phyloP scores from a whole-genome alignment of 2,888 invertebrate species.

The Ectemnius cavifrons region DNA sequence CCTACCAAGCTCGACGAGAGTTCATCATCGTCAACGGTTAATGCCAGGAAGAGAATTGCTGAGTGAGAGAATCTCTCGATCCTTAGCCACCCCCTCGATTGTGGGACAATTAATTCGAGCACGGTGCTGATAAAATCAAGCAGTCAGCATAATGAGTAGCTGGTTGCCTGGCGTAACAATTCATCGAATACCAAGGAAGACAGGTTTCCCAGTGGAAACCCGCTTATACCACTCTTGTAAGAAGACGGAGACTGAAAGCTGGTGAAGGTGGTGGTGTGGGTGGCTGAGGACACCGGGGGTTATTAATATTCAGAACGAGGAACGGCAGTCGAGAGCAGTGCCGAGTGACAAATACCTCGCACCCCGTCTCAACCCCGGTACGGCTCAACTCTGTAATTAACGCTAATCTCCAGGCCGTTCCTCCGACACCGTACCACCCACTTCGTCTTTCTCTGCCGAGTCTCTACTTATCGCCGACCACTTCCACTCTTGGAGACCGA shows the following conservation, averaged over 20 bases:
- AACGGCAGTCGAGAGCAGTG: constrained; percentile 65
- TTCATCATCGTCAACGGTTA: constrained; percentile 2
- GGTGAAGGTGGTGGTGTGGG: constrained; percentile 11
- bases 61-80: neutral
- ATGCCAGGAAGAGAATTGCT: constrained; percentile 11
- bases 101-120: constrained; percentile 57
- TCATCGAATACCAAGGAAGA: constrained; percentile 65
- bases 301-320: constrained; percentile 75
- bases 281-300: constrained; percentile 57
- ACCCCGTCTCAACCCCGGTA: constrained; percentile 65
- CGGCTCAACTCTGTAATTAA: constrained; percentile 75
- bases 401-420: constrained; percentile 75
- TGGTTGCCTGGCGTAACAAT: constrained; percentile 67
- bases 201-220: constrained; percentile 15
- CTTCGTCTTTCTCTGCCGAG: constrained; percentile 58
- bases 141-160: constrained; percentile 72
- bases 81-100: constrained; percentile 30
- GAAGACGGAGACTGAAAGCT: constrained; percentile 12
- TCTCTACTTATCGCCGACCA: constrained; percentile 56
- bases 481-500: constrained; percentile 5
- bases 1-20: too few species aligned
- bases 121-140: constrained; percentile 73
- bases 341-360: constrained; percentile 76
- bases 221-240: neutral
- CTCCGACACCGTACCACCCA: constrained; percentile 66